Evolutionary conservation across 2,888 invertebrate genomes (phyloP).

Genomic region (Watsonalla cultraria): DNA sequence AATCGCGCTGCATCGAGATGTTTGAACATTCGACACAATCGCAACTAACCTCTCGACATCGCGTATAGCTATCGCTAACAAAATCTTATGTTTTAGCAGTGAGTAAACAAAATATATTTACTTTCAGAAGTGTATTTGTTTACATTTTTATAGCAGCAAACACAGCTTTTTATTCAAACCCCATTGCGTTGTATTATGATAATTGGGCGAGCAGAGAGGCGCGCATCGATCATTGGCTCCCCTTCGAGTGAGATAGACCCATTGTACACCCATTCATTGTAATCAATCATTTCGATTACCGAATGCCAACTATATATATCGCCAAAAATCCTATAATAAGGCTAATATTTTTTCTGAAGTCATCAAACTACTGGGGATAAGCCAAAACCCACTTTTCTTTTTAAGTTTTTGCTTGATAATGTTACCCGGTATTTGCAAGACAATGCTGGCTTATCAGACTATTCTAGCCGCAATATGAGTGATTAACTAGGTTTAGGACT

Average conservation of each 20-base stretch:
- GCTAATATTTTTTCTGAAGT: conserved; percentile 11
- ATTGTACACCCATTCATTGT: conserved; percentile 17
- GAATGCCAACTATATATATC: conserved; percentile 18
- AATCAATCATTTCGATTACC: conserved; percentile 31
- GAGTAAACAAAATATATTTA: too few relatives aligned
- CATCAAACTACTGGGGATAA: neutral
- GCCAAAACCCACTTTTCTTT: neutral
- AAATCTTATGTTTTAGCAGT: too few relatives aligned
- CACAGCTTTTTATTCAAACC: neutral
- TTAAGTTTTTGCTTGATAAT: neutral
- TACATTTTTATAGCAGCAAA: too few relatives aligned
- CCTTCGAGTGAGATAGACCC: conserved; percentile 20
- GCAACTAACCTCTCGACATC: too few relatives aligned
- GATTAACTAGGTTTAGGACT: neutral
- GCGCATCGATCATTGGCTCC: conserved; percentile 32
- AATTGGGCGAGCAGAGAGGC: conserved; percentile 21
- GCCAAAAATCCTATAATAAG: conserved; percentile 6
- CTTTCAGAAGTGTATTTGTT: too few relatives aligned
- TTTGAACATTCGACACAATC: too few relatives aligned
- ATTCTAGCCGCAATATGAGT: neutral
- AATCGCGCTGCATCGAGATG: too few relatives aligned
- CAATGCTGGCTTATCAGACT: neutral
- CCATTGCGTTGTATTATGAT: conserved; percentile 23
- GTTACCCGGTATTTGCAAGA: neutral
- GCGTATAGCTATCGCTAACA: too few relatives aligned